Evolutionary conservation across 23 tunicate species (phyloP).

Genomic region (Oikopleura vanhoeffeni): DNA sequence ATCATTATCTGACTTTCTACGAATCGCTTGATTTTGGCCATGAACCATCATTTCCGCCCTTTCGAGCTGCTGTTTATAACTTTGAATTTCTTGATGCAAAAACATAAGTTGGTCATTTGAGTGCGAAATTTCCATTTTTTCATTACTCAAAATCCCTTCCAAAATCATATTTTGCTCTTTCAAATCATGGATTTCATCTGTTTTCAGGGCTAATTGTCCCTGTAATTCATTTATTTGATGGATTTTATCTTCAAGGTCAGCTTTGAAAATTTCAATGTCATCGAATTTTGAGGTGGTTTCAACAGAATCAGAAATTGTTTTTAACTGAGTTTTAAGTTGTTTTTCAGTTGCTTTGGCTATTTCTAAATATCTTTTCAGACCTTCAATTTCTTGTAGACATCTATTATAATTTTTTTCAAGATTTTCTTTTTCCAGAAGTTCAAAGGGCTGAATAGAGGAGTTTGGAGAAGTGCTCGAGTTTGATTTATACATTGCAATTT

Average conservation of each 20-base stretch:
- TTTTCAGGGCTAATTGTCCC: neutral
- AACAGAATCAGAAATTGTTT: neutral
- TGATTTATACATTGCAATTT: neutral
- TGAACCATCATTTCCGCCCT: no score
- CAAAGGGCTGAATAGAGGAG: neutral
- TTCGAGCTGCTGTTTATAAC: no score
- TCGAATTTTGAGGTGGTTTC: no score
- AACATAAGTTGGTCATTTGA: neutral
- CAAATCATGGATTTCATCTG: neutral
- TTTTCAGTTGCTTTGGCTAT: neutral
- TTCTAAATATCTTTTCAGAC: neutral
- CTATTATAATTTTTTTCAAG: neutral
- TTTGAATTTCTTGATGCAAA: neutral
- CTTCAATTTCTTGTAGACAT: neutral
- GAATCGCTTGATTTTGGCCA: no score
- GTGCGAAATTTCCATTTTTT: neutral
- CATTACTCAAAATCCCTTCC: neutral
- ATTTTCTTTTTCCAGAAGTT: neutral
- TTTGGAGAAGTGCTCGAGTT: neutral
- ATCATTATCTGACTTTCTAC: no score
- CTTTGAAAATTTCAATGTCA: no score
- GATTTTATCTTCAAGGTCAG: neutral
- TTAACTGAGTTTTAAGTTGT: neutral
- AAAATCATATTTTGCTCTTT: neutral
- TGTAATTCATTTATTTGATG: neutral